Base-by-base conservation (phyloP, 2,113 vertebrate genomes). In the Percina caprodes region DNA sequence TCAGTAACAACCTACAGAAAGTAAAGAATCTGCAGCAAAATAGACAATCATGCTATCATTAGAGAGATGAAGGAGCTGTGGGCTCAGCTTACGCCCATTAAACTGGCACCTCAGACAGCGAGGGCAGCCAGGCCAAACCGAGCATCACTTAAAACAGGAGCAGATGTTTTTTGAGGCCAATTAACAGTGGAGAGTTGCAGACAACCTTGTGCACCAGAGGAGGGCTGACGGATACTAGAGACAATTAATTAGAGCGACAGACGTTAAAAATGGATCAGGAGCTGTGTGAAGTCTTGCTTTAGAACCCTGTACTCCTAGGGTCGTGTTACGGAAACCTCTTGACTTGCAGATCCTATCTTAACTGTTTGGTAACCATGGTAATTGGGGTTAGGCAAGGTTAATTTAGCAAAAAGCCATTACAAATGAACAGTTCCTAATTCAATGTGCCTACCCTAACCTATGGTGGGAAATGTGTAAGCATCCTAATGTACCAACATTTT, bases 131-230 rank as follows among this genome's bases (percentile, higher is more conserved):
- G 80, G 77, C 82, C 86, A 84, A 89, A 77, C 68, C 39, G 72
- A 83, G 84, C 88, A 79, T 85, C 91, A 78, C 79, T 85, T 87
- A 85, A 91, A 92, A 86, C 90, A 80, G 84, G 85, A 92, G 92
- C 93, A 93, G 91, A 93, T 94, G 93, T 93, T 94, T 85, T 87
- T 26, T 76, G 76, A 80, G 68, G 90, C 92, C 90, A 94, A 93
- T 94, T 94, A 93, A 88, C 73, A 82, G 65, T 35, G 23, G 65
- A 77, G 74, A 62, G 74, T 91, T 65, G 77, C 63, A 84, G 86
- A 87, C 87, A 87, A 89, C 87, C 78, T 69, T 63, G 77, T 78
- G 79, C 86, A 84, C 86, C 80, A 66, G 85, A 90, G 92, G 91
- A 87, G 81, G 88, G 74, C 83, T 85, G 77, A 69, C 45, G 89